These are phyloP conservation scores for Epinephelus malabaricus DNA, from an alignment of 2,797 vertebrate genomes.

Conservation along the genomic window DNA sequence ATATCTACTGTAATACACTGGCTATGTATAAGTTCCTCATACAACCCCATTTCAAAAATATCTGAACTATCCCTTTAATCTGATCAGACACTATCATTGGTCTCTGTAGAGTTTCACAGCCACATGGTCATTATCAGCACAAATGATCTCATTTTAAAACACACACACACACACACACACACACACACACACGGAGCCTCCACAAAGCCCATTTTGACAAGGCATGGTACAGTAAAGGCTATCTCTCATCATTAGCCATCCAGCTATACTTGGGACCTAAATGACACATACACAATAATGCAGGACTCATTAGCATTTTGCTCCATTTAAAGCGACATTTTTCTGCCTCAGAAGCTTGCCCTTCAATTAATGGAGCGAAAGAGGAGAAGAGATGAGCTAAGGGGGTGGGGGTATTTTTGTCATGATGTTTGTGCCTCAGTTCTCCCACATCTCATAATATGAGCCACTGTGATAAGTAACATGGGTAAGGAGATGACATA, in stretches of 20 bases:
- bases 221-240: slow-evolving; percentile 19
- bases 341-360: slow-evolving; percentile 71
- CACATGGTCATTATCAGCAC: not conserved
- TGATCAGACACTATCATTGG: not conserved
- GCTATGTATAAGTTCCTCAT: too few species aligned
- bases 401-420: slow-evolving; percentile 53
- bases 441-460: slow-evolving; percentile 50
- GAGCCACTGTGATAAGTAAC: slow-evolving; percentile 29
- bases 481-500: slow-evolving; percentile 20
- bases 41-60: too few species aligned
- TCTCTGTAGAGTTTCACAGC: not conserved
- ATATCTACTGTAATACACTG: too few species aligned
- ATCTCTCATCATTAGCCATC: slow-evolving; percentile 37
- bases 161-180: too few species aligned
- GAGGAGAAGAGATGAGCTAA: slow-evolving; percentile 45
- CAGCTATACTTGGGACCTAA: slow-evolving; percentile 57
- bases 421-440: slow-evolving; percentile 52
- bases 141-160: not conserved
- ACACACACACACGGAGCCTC: not conserved
- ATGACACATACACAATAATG: slow-evolving; percentile 56
- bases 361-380: slow-evolving; percentile 71
- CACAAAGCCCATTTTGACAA: slow-evolving; percentile 30
- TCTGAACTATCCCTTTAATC: too few species aligned
- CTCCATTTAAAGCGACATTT: slow-evolving; percentile 70
- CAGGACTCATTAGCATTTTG: slow-evolving; percentile 70